These are phyloP conservation scores for Drosophila ustulata DNA, from an alignment of 2,888 invertebrate genomes.

Conservation along the genomic window DNA sequence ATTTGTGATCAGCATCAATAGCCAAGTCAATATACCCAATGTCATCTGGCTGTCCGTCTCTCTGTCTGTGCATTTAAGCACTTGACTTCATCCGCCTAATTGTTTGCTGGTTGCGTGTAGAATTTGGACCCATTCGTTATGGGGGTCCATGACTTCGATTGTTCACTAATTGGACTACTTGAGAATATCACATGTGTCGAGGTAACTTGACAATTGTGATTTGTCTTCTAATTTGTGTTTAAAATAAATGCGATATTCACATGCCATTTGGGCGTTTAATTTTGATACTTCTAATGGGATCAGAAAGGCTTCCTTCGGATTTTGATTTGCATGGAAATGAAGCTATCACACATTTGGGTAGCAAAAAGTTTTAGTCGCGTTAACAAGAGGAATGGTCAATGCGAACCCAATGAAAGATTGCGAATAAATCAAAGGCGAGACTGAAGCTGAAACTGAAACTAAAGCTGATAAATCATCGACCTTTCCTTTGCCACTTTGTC, in stretches of 20 bases:
- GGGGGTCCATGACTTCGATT: neutral
- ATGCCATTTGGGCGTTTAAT: neutral
- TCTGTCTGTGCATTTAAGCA: neutral
- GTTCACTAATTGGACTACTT: conserved; percentile 1
- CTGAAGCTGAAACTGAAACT: conserved; percentile 2
- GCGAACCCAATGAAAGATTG: neutral
- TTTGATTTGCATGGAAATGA: neutral
- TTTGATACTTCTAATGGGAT: neutral
- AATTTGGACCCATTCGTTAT: neutral
- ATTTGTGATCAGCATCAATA: conserved; percentile 1
- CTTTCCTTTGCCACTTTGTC: conserved; percentile 48
- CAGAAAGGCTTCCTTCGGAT: neutral
- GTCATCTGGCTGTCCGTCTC: too few species aligned
- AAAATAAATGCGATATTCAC: too few species aligned
- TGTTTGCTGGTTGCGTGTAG: neutral
- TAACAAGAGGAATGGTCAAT: neutral
- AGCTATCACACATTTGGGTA: neutral
- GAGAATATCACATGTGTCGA: neutral
- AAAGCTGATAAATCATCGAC: conserved; percentile 44
- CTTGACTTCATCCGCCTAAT: neutral
- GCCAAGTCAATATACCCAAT: neutral
- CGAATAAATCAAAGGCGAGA: conserved; percentile 2
- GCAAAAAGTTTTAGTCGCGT: neutral
- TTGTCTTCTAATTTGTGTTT: neutral
- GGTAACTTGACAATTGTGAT: neutral